Conservation (phyloP, 1,140 invertebrate genomes). For the Drosophila repletoides region DNA sequence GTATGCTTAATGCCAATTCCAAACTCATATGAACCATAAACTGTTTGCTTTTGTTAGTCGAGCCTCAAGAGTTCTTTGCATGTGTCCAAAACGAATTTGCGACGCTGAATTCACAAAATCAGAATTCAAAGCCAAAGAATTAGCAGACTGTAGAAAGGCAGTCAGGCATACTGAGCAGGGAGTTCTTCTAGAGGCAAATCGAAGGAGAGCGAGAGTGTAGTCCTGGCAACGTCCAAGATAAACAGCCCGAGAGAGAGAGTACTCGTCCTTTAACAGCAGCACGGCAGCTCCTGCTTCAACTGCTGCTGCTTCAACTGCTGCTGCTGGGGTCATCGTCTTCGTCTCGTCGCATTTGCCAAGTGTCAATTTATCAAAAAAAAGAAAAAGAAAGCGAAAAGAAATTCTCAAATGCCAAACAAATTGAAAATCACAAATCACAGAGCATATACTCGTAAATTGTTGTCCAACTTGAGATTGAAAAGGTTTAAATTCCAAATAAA, state of each 20-base stretch:
- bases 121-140: neutral
- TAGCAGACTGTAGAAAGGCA: neutral
- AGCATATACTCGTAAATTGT: neutral
- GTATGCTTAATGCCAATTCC: slow-evolving; percentile 39
- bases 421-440: slow-evolving; percentile 33
- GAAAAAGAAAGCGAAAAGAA: neutral
- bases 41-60: slow-evolving; percentile 36
- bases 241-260: neutral
- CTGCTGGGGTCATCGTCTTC: neutral
- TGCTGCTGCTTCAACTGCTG: neutral
- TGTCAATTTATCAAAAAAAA: slow-evolving; percentile 22
- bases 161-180: neutral
- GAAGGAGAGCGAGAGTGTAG: neutral
- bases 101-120: no score
- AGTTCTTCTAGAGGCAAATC: neutral
- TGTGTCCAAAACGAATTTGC: slow-evolving; percentile 25
- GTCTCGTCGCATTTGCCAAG: slow-evolving; percentile 14
- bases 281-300: neutral
- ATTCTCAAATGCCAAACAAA: slow-evolving; percentile 31
- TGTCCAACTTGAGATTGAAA: slow-evolving; percentile 23
- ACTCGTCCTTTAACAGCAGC: no score
- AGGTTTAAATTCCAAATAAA: slow-evolving; percentile 41
- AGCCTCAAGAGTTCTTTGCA: slow-evolving; percentile 15
- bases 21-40: slow-evolving; percentile 42
- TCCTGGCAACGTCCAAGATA: slow-evolving; percentile 10